These are phyloP conservation scores for Pristionchus arcanus DNA, from an alignment of 2,888 invertebrate species.

Conservation along the genomic window DNA sequence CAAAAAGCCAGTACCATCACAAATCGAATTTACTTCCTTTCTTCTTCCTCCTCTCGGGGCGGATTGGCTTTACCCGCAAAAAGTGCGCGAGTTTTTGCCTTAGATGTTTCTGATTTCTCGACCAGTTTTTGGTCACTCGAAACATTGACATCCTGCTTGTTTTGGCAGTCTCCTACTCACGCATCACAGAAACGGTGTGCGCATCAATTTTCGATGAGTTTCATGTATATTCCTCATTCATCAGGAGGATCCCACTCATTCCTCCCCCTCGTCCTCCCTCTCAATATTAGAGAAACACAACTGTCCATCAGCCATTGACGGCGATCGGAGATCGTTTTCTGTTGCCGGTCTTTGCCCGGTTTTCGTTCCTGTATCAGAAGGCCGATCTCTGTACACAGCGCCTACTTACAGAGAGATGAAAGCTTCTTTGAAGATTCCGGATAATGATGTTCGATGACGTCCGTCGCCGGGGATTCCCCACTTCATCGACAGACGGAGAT, in stretches of 20 bases:
- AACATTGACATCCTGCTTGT: not conserved
- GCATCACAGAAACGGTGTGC: not conserved
- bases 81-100: not conserved
- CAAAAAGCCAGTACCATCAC: slow-evolving; percentile 19
- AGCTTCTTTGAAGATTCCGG: not conserved
- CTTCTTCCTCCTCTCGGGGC: not conserved
- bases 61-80: not conserved
- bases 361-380: not conserved
- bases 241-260: not conserved
- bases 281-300: not conserved
- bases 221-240: not conserved
- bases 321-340: not conserved
- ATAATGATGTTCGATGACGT: not conserved
- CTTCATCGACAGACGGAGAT: not conserved
- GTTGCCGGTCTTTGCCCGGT: not conserved
- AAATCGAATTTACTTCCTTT: slow-evolving; percentile 9
- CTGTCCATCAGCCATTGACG: not conserved
- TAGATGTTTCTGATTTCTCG: not conserved
- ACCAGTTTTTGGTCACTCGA: not conserved
- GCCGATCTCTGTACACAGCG: not conserved
- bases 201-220: not conserved
- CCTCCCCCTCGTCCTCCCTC: not conserved
- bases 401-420: not conserved
- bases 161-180: not conserved
- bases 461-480: not conserved